Evolutionary conservation across 2,888 invertebrate genomes (phyloP), one percentile per base, ranked within the genome.

Genomic region (Drosophila affinis): DNA sequence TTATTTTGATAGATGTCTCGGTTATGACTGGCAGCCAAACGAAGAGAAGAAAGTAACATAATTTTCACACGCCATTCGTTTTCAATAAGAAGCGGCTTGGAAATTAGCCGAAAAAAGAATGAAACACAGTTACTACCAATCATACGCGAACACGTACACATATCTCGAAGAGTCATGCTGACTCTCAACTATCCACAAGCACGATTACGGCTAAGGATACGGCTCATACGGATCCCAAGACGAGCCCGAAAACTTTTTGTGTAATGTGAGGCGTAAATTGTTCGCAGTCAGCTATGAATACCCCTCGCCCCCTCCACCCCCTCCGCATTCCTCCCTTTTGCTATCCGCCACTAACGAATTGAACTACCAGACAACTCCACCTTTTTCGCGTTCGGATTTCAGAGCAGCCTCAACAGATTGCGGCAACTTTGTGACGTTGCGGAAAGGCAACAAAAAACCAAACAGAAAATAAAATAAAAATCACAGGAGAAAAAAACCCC

Each of bases 1-100:
- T 63, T 62, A 62, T 51, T 34, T 51, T 67, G 67, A 67, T 67
- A 67, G 56, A 67, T 67, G 56, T 51, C 27, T 49, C 27, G 32
- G 9, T 9, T 56, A 51, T 67, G 67, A 67, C 67, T 56, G 12
- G 65, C 56, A 18, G 67, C 44, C 54, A 14, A 17, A 55, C 44
- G 44, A 55, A 55, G 18, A 55, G 32, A 53, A 12, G 32, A 63
- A 64, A 9, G 44, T 55, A 55, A 44, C 27, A n/a, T 9, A 29
- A 21, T 21, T 21, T 87, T 88, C 88, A 84, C 88, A 81, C 88
- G 70, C 87, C 88, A 84, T 84, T 84, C 87, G 88, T 75, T 88
- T 88, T 84, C 88, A 84, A 84, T 84, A 84, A 88, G 81, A 75
- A 67, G 69, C 62, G 69, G 49, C 55, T 46, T 63, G 61, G 83